These are phyloP conservation scores for Nudaria mundana DNA, from an alignment of 2,888 invertebrate genomes.

Conservation along the genomic window DNA sequence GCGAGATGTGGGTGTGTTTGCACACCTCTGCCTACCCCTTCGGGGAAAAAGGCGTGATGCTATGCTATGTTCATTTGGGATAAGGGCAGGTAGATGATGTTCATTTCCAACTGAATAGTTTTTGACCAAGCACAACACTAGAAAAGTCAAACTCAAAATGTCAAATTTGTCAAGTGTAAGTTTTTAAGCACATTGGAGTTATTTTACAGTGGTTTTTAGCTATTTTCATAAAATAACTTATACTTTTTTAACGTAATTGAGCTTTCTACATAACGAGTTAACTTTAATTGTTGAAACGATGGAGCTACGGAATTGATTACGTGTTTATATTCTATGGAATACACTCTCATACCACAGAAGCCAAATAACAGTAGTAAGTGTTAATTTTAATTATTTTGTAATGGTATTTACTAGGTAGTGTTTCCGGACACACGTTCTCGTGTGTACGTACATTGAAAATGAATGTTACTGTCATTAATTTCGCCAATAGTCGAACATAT, in stretches of 20 bases:
- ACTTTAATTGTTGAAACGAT: conserved; percentile 34
- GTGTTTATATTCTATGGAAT: conserved; percentile 63
- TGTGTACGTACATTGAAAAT: conserved; percentile 47
- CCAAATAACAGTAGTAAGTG: conserved; percentile 66
- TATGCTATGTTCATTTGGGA: no score
- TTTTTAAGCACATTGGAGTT: conserved; percentile 46
- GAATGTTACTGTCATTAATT: conserved; percentile 52
- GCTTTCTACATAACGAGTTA: conserved; percentile 28
- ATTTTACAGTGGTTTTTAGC: conserved; percentile 44
- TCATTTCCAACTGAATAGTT: no score
- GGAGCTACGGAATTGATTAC: conserved; percentile 52
- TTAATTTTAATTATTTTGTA: conserved; percentile 42
- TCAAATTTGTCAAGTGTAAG: conserved; percentile 42
- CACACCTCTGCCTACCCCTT: no score
- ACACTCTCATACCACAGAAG: conserved; percentile 52
- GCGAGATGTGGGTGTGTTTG: no score
- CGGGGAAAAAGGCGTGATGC: no score
- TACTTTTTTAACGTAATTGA: conserved; percentile 28
- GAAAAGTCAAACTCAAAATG: no score
- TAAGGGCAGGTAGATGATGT: no score
- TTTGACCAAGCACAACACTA: no score
- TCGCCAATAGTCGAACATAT: conserved; percentile 60
- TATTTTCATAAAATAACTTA: conserved; percentile 26
- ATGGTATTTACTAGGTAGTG: conserved; percentile 42
- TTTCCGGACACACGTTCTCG: conserved; percentile 49